Evolutionary conservation across 2,797 vertebrate species (phyloP), one percentile per base, ranked within the genome.

Genomic region (Tokudaia muenninki): DNA sequence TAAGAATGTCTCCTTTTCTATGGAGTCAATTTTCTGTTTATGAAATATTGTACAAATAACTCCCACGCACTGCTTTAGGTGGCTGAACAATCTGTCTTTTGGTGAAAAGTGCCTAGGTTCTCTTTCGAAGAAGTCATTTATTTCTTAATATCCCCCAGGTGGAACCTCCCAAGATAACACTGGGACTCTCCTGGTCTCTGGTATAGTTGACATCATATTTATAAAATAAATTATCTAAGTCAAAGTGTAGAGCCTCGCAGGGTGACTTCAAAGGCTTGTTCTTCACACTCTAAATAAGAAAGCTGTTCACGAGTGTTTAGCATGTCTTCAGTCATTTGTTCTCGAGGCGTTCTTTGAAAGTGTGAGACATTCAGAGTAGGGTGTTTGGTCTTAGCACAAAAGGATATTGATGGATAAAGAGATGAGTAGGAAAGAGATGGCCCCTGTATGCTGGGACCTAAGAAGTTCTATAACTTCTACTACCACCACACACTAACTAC

Each of bases 41-140:
- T 98, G 98, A 98, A 98, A 98, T 98, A 98, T 97, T 97, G 95
- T 97, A 97, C 95, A 98, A 96, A 95, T 97, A 98, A 98, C 95
- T 97, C 94, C 94, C 95, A 98, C 97, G 98, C 29, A 98, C 93
- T 95, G 92, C 81, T 72, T 95, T 96, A 92, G 80, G 95, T 97
- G 91, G 97, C 97, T 96, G 90, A 98, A 97, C 98, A 98, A 98
- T 98, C 97, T 98, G 97, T 98, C 97, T 94, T 98, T 97, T 97
- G 97, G 96, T 97, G 97, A 98, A 92, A 93, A 94, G 78, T 86
- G 7, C n/a, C 1, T 72, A 97, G 97, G 94, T 98, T 97, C 94
- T 96, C 74, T 97, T 98, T 98, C 97, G 94, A 97, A 97, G 82
- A 92, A 98, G 97, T 95, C 89, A 93, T 98, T 98, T 98, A 98